A percentile compares a stretch with the other conserved stretches of the same genome.
Evolutionary conservation across 2,888 invertebrate genomes (phyloP).

Genomic region (Monochamus alternatus): DNA sequence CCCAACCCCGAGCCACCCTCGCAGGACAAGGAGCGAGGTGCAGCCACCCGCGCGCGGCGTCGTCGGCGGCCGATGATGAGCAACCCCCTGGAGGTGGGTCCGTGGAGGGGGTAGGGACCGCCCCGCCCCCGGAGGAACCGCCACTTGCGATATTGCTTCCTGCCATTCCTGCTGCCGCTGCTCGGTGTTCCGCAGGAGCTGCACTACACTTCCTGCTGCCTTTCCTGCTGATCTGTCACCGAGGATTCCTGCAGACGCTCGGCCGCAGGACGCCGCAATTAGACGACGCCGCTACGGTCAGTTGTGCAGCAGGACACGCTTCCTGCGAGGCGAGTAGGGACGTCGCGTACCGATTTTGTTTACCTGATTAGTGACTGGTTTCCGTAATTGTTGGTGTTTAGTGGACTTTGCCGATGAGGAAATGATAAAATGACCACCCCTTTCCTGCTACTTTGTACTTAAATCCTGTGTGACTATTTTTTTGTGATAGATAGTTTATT

Average conservation of each 20-base stretch:
- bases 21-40: slow-evolving; percentile 42
- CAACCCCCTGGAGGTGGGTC: slow-evolving; percentile 62
- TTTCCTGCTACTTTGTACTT: slow-evolving; percentile 16
- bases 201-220: slow-evolving; percentile 69
- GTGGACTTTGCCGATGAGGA: slow-evolving; percentile 4
- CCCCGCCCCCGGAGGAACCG: slow-evolving; percentile 70
- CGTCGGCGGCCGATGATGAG: slow-evolving; percentile 58
- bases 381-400: slow-evolving; percentile 5
- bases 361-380: slow-evolving; percentile 4
- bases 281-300: slow-evolving; percentile 45
- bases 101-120: slow-evolving; percentile 63
- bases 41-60: slow-evolving; percentile 28
- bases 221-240: slow-evolving; percentile 65
- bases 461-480: slow-evolving; percentile 10
- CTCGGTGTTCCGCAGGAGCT: slow-evolving; percentile 69
- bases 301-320: slow-evolving; percentile 46
- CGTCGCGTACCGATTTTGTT: background rate
- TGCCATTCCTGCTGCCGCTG: slow-evolving; percentile 69
- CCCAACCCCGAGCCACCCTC: slow-evolving; percentile 26
- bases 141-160: slow-evolving; percentile 72
- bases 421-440: background rate
- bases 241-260: slow-evolving; percentile 54
- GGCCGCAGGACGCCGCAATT: slow-evolving; percentile 47
- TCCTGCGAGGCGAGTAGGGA: slow-evolving; percentile 1
- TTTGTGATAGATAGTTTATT: background rate